These are phyloP conservation scores for Epinephelus moara DNA, from an alignment of 2,113 vertebrate genomes.

Conservation along the genomic window DNA sequence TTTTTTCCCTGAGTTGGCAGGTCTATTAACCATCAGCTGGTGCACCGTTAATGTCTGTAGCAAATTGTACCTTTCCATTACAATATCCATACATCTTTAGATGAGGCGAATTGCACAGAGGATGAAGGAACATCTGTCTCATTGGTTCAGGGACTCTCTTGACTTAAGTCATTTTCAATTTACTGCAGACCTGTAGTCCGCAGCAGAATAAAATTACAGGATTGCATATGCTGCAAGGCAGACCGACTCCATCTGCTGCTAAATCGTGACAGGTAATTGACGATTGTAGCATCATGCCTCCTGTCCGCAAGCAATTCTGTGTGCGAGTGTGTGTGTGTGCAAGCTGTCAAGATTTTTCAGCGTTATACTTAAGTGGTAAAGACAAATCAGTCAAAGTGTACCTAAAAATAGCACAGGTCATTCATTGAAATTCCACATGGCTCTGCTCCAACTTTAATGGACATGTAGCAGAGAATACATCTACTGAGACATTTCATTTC, in stretches of 20 bases:
- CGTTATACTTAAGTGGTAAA: slow-evolving; percentile 37
- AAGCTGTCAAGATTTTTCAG: slow-evolving; percentile 17
- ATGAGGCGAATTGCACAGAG: slow-evolving; percentile 13
- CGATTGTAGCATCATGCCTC: slow-evolving; percentile 20
- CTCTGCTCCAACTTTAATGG: slow-evolving; percentile 56
- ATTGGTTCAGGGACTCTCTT: slow-evolving; percentile 12
- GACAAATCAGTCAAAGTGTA: slow-evolving; percentile 57
- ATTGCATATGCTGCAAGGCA: slow-evolving; percentile 20
- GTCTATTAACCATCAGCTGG: neutral
- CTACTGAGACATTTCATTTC: slow-evolving; percentile 53
- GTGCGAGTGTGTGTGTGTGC: neutral
- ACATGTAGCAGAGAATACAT: slow-evolving; percentile 32
- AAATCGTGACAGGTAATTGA: slow-evolving; percentile 42
- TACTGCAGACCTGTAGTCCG: slow-evolving; percentile 5
- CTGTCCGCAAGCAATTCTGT: neutral
- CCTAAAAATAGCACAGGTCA: slow-evolving; percentile 72
- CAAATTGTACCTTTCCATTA: slow-evolving; percentile 19
- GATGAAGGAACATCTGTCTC: slow-evolving; percentile 28
- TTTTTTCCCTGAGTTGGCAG: neutral
- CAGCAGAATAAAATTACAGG: slow-evolving; percentile 12
- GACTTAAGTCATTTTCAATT: slow-evolving; percentile 5
- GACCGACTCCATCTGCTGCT: slow-evolving; percentile 42
- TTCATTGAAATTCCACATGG: slow-evolving; percentile 76
- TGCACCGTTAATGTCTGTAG: slow-evolving; percentile 1
- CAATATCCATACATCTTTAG: slow-evolving; percentile 18